Base-by-base conservation (phyloP, 2,113 vertebrate species). In the Calyptommatus sinebrachiatus region DNA sequence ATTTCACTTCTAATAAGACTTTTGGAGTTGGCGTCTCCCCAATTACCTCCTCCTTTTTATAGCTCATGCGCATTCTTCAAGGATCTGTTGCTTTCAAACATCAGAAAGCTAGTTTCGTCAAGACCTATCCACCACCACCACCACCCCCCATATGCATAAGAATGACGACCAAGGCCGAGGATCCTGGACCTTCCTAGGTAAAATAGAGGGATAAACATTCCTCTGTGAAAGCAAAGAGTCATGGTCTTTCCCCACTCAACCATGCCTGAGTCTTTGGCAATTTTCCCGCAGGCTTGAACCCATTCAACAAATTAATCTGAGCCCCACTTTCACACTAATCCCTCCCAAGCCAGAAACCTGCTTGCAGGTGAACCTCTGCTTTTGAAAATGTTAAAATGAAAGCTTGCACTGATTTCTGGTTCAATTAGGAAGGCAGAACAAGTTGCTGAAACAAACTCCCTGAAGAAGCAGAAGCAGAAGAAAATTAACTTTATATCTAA, bases 301-400 rank as follows among this genome's bases (percentile, higher is more conserved):
- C 88, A 90, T 87, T 88, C 89, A 90, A 91, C 93, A 96, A 81
- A 95, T 96, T 94, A 95, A 96, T 92, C 94, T 92, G 91, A 92
- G 91, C 90, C 91, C 79, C 80, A 69, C 94, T 96, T 93, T 92
- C 93, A 94, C 92, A 81, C 78, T 95, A 96, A 96, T 95, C 93
- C 91, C 84, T 88, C 88, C 88, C 89, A 89, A 84, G 89, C 85
- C 83, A 93, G 77, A 89, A 91, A 93, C 93, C 92, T 93, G 89
- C 86, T 93, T 93, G 93, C 93, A 96, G 93, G 94, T 96, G 94
- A 91, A 90, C 85, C 83, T 78, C 84, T 83, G 81, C 81, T 89
- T 88, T 70, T 89, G 73, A 82, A 80, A 88, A 61, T 78, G 28
- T 11, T 80, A 85, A 83, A 81, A 83, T 69, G 21, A 28, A 73